These are phyloP conservation scores for Bombus confusus DNA, from an alignment of 1,140 invertebrate genomes.

Conservation along the genomic window DNA sequence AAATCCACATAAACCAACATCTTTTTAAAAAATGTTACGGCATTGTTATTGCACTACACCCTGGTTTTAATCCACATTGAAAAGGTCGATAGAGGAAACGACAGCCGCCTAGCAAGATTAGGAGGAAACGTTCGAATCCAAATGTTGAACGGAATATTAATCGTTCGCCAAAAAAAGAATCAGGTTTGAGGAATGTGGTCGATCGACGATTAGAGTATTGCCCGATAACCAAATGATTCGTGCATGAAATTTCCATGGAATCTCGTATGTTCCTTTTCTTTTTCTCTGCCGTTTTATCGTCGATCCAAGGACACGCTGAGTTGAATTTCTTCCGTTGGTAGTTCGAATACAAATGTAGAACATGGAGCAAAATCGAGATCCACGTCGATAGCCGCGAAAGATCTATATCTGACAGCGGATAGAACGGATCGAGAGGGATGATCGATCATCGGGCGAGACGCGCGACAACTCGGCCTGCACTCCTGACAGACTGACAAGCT, in stretches of 20 bases:
- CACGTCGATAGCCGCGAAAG: conserved; percentile 21
- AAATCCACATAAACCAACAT: too few relatives aligned
- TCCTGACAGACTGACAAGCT: conserved; percentile 39
- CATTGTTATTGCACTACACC: too few relatives aligned
- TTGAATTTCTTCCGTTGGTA: neutral
- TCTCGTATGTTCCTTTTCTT: too few relatives aligned
- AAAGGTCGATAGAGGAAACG: too few relatives aligned
- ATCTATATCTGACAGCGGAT: conserved; percentile 43
- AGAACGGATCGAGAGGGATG: conserved; percentile 47
- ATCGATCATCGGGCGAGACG: conserved; percentile 47
- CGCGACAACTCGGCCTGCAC: conserved; percentile 26
- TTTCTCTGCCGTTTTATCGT: neutral
- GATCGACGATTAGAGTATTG: neutral
- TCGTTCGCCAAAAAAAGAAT: too few relatives aligned
- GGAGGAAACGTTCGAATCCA: neutral
- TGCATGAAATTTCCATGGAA: conserved; percentile 1
- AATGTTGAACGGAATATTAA: too few relatives aligned
- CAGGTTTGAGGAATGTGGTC: too few relatives aligned
- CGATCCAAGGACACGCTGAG: conserved; percentile 1
- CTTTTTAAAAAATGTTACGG: too few relatives aligned
- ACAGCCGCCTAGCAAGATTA: too few relatives aligned
- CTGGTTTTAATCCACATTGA: neutral
- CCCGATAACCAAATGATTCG: too few relatives aligned
- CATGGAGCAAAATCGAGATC: conserved; percentile 3
- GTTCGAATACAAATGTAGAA: conserved; percentile 1